Evolutionary conservation across 1,140 invertebrate species (phyloP), one percentile per base, ranked within the genome.

Genomic region (Trinorchestia longiramus): DNA sequence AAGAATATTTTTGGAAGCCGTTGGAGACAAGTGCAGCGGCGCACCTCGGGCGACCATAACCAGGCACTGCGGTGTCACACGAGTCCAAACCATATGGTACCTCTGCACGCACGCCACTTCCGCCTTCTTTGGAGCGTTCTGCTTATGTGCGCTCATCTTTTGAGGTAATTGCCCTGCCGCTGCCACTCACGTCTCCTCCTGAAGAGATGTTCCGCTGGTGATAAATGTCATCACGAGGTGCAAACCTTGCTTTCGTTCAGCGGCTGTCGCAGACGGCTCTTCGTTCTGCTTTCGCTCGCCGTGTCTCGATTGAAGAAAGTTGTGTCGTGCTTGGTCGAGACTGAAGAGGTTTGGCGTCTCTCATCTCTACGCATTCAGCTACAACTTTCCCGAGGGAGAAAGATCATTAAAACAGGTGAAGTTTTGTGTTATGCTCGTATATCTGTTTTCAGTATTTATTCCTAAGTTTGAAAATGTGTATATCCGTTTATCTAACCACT

Each of bases 51-150:
- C 36, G 87, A 40, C 41, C 90, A 44, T 92, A 92, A 92, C 90
- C 92, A 28, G 43, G 44, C 43, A 40, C 92, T 47, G 40, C 92
- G 44, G 92, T 45, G 92, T 44, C 92, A 94, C 92, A 94, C 92
- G 43, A 94, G 92, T 94, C 92, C 92, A 94, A 94, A 94, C 92
- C 92, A 94, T 94, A 94, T 94, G 92, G 92, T 44, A 11, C 43
- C 43, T 47, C 40, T 11, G 92, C 92, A 94, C 92, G 92, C 92
- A 94, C 92, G 23, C 4, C 92, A n/a, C 92, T 94, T 94, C 92
- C 92, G 92, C 44, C 19, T 94, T 45, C 44, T 94, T 94, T 94
- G 43, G 41, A 19, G 41, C 92, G 40, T 94, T 43, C 92, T 43
- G 36, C 44, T 43, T n/a, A 47, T 43, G 88, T 42, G 88, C 88